These are phyloP conservation scores for Scatophagus argus DNA, from an alignment of 2,113 vertebrate species.

Conservation along the genomic window DNA sequence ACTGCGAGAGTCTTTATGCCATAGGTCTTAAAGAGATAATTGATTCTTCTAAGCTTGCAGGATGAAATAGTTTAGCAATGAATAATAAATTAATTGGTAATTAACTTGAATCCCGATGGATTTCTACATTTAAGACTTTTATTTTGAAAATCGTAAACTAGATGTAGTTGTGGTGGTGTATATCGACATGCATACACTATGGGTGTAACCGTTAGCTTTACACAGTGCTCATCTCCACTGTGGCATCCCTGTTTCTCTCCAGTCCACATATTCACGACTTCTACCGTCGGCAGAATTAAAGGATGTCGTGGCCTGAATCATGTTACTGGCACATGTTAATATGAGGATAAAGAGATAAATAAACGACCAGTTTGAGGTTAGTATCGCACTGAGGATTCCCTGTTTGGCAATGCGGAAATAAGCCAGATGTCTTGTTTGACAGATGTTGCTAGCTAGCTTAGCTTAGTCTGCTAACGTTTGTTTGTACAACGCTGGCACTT, in stretches of 20 bases:
- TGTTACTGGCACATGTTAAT: neutral
- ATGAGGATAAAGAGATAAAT: conserved; percentile 32
- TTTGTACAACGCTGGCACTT: neutral
- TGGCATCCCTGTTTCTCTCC: conserved; percentile 42
- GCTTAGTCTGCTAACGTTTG: conserved; percentile 33
- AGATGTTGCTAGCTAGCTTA: conserved; percentile 76
- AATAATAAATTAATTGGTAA: too few species aligned
- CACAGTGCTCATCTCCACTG: conserved; percentile 1
- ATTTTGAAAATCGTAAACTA: conserved; percentile 30
- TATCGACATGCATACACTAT: too few species aligned
- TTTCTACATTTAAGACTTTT: neutral
- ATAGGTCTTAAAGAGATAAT: too few species aligned
- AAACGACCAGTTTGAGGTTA: conserved; percentile 27
- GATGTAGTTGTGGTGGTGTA: neutral
- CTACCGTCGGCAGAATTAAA: neutral
- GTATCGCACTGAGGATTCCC: neutral
- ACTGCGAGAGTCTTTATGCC: too few species aligned
- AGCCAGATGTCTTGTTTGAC: conserved; percentile 71
- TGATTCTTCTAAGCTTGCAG: too few species aligned
- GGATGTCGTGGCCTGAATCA: conserved; percentile 3
- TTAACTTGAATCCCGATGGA: too few species aligned
- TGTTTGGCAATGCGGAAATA: conserved; percentile 32
- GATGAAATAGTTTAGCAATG: too few species aligned
- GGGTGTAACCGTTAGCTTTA: neutral
- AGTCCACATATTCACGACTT: conserved; percentile 2